Evolutionary conservation across 2,888 invertebrate species (phyloP), one percentile per base, ranked within the genome.

Genomic region (Caprella mutica): DNA sequence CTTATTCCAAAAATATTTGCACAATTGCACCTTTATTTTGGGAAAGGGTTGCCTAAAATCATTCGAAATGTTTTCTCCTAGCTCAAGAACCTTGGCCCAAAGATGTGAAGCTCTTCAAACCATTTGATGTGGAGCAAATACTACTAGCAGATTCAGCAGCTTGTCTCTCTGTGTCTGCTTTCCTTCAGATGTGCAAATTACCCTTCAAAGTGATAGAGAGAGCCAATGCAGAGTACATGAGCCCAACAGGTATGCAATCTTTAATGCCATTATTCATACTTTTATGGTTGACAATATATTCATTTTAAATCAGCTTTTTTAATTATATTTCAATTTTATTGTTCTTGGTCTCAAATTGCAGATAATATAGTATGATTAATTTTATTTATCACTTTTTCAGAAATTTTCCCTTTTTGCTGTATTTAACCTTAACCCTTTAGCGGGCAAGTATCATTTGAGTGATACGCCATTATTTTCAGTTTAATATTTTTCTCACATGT

Each of bases 151-250:
- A 97, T 71, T 89, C 86, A 74, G 93, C 96, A 12, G 90, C 89
- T 71, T 92, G 92, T 69, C 76, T 96, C 19, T 87, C 92, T 2
- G 91, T 92, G 0, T 90, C 93, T 71, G 86, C 93, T 0, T 94
- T 86, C 71, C 76, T 98, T 23, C 86, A 87, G 77, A 94, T 97
- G 88, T 89, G 89, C 70, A 48, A 48, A 30, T 33, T 33, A 9
- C 33, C 33, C 8, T 33, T 33, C 9, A 33, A 33, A 33, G 8
- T 33, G 8, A 33, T 33, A 66, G 83, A 85, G 68, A 78, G 85
- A 65, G 81, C 84, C 68, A 98, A 98, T 76, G 94, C 96, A 0
- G 93, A 96, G 70, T 86, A 86, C 70, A 96, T 97, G 89, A 94
- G 96, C 0, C 96, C 96, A 0, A 86, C 90, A 5, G 78, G 79